phyloP scores from a whole-genome alignment of 2,888 invertebrate genomes.

The Microplitis deprimator region DNA sequence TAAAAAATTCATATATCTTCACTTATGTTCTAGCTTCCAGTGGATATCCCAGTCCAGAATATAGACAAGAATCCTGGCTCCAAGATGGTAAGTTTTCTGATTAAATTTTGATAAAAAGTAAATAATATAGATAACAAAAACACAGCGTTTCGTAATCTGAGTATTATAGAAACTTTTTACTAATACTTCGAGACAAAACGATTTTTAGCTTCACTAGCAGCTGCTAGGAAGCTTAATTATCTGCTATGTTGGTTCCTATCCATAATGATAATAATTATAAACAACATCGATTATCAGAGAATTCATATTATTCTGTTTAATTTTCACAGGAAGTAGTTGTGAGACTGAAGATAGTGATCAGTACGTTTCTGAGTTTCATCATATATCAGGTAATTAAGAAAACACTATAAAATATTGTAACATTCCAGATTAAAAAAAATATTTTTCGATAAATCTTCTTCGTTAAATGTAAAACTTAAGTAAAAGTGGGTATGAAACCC shows the following conservation, averaged over 20 bases:
- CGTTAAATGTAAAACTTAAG: no score
- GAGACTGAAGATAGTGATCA: slow-evolving; percentile 74
- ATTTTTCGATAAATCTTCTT: no score
- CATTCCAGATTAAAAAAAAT: background rate
- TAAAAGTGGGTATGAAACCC: no score
- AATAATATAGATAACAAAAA: background rate
- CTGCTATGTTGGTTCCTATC: no score
- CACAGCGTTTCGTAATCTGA: no score
- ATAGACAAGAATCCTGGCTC: slow-evolving; percentile 65
- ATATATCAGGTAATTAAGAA: slow-evolving; percentile 54
- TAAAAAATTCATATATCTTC: background rate
- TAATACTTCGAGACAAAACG: no score
- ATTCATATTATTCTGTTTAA: background rate
- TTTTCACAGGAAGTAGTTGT: slow-evolving; percentile 72
- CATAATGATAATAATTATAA: no score
- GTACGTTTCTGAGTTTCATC: slow-evolving; percentile 72
- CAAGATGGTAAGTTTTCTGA: slow-evolving; percentile 61
- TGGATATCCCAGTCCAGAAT: slow-evolving; percentile 61
- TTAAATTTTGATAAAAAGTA: background rate
- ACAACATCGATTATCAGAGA: background rate
- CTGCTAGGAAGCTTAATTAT: no score
- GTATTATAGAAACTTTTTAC: no score
- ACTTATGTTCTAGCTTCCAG: slow-evolving; percentile 56
- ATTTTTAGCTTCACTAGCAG: no score
- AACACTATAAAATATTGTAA: slow-evolving; percentile 9